Evolutionary conservation across 2,797 vertebrate species (phyloP), one percentile per base, ranked within the genome.

Genomic region (Acrossocheilus wenchowensis): DNA sequence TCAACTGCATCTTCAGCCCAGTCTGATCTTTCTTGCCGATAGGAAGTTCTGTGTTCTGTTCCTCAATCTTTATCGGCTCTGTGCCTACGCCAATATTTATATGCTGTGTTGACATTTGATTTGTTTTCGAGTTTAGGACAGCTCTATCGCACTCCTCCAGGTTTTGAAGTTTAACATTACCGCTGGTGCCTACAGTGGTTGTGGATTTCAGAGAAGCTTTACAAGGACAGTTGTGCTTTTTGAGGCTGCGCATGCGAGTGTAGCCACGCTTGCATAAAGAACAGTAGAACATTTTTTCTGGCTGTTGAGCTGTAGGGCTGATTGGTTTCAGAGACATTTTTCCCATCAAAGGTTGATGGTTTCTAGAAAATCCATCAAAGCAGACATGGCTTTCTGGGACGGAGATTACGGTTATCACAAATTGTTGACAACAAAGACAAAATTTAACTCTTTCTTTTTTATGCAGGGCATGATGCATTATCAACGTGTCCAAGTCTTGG

Each of bases 401-500:
- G 39, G 94, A 93, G 50, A 93, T 66, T 30, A 93, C 92, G 8
- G 93, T 95, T 39, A 96, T 94, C 2, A 96, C 93, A 21, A 96
- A 92, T 73, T 95, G 92, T 84, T 94, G 94, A 82, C 96, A 96
- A 57, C 90, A 91, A 26, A 93, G 93, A 72, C 96, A 96, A 89
- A 95, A 95, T 90, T 95, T 94, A 57, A 96, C 94, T 64, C 93
- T 93, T 82, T 96, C 95, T 89, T 95, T 95, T 89, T 94, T 95
- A 90, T 96, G 96, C 87, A 95, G 87, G 85, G 94, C 93, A 89
- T 96, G 95, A 90, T 96, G 96, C 88, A 95, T 94, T 26, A 95
- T 95, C 81, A 96, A 89, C 82, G 69, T 92, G 88, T 95, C 94
- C 57, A 94, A 19, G 52, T 93, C 92, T n/a, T 93, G 91, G 91